Evolutionary conservation across 2,797 vertebrate genomes (phyloP).

Genomic region (Centroberyx gerrardi): DNA sequence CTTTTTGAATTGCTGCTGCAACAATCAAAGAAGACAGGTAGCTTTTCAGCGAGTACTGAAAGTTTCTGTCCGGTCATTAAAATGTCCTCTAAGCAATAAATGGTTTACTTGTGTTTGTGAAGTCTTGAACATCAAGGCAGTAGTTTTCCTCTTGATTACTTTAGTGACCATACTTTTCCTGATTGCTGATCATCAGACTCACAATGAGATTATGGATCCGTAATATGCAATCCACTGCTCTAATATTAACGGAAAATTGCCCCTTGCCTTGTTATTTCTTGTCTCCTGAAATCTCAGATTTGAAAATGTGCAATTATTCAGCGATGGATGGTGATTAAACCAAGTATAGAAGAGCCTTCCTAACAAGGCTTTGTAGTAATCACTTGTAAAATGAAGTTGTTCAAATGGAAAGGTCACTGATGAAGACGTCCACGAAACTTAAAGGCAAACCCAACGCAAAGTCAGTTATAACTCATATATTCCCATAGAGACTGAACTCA

Average conservation of each 20-base stretch:
- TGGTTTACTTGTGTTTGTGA: slow-evolving; percentile 1
- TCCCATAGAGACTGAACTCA: slow-evolving; percentile 2
- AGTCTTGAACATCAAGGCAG: not conserved
- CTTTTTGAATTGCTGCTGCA: slow-evolving; percentile 25
- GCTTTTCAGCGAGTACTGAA: not conserved
- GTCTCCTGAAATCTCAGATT: slow-evolving; percentile 34
- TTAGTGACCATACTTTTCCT: not conserved
- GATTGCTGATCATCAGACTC: slow-evolving; percentile 3
- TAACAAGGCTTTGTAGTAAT: not conserved
- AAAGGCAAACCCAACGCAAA: slow-evolving; percentile 3
- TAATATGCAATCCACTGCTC: not conserved
- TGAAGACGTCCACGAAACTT: slow-evolving; percentile 12
- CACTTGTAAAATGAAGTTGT: not conserved
- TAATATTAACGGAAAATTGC: slow-evolving; percentile 17
- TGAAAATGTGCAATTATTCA: slow-evolving; percentile 59
- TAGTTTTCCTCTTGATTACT: slow-evolving; percentile 3
- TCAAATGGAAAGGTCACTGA: slow-evolving; percentile 3
- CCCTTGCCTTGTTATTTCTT: slow-evolving; percentile 29
- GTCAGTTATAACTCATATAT: slow-evolving; percentile 13
- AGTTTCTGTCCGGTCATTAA: slow-evolving; percentile 11
- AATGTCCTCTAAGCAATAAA: not conserved
- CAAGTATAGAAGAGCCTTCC: not conserved
- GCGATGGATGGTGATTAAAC: slow-evolving; percentile 6
- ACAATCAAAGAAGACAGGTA: slow-evolving; percentile 29
- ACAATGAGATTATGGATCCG: slow-evolving; percentile 20